Percentiles rank a stretch among this genome's conserved stretches.
Evolutionary conservation across 1,140 invertebrate genomes (phyloP).

Genomic region (Drosophila bocki): DNA sequence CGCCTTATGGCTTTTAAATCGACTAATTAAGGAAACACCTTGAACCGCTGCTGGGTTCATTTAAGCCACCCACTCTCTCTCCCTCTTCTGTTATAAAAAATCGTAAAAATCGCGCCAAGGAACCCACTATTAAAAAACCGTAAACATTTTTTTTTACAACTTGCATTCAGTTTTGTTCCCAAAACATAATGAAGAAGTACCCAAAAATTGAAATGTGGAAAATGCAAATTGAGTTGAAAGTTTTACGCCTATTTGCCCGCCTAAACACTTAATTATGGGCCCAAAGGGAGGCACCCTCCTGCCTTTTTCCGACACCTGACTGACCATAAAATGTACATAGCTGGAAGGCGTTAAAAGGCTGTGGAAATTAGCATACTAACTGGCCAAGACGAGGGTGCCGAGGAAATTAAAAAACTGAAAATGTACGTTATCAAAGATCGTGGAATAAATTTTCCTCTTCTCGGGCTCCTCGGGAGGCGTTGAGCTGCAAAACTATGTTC

Average conservation of each 20-base stretch:
- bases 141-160: conserved; percentile 63
- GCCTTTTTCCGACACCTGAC: conserved; percentile 52
- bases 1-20: conserved; percentile 60
- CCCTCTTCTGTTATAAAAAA: background rate
- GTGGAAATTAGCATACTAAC: conserved; percentile 78
- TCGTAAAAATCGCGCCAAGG: conserved; percentile 65
- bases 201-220: conserved; percentile 61
- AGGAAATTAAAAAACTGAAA: conserved; percentile 59
- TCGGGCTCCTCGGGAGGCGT: conserved; percentile 49
- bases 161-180: conserved; percentile 13
- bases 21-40: conserved; percentile 78
- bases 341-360: conserved; percentile 54
- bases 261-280: conserved; percentile 77
- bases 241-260: conserved; percentile 74
- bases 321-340: conserved; percentile 55
- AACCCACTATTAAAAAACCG: conserved; percentile 67
- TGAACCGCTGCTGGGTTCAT: too few species aligned
- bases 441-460: conserved; percentile 64
- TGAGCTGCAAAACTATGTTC: conserved; percentile 73
- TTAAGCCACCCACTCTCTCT: background rate
- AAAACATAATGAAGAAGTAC: conserved; percentile 8
- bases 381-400: conserved; percentile 55
- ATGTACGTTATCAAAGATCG: conserved; percentile 68
- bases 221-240: conserved; percentile 79
- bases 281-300: conserved; percentile 8